A percentile compares a stretch with the other conserved stretches of the same genome.
Conservation (phyloP, 2,113 vertebrate genomes). For the Nibea coibor region DNA sequence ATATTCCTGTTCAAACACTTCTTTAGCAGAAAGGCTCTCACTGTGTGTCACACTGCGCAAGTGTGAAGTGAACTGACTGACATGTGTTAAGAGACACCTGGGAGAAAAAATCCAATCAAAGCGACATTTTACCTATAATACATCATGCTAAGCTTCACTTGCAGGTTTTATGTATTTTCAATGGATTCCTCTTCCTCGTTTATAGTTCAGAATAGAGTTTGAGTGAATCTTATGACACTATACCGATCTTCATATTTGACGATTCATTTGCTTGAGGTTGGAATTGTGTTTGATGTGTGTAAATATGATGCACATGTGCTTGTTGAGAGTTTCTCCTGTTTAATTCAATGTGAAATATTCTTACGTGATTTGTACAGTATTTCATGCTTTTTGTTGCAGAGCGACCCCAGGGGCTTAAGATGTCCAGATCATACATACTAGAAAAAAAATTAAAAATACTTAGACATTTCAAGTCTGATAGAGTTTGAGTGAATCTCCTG, state of each 20-base stretch:
- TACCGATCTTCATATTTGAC: too few relatives aligned
- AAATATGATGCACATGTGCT: too few relatives aligned
- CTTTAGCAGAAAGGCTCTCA: conserved; percentile 5
- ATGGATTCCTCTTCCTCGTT: neutral
- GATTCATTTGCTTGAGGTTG: too few relatives aligned
- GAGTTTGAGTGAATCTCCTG: neutral
- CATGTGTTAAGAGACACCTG: neutral
- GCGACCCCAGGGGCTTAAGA: too few relatives aligned
- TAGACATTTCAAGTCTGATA: too few relatives aligned
- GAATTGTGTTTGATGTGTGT: too few relatives aligned
- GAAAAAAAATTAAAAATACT: too few relatives aligned
- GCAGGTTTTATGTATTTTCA: neutral
- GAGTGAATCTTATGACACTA: neutral
- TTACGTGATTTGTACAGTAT: too few relatives aligned
- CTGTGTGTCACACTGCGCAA: neutral
- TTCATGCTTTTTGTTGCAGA: too few relatives aligned
- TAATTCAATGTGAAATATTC: too few relatives aligned
- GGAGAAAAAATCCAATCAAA: conserved; percentile 5
- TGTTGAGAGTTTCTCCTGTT: too few relatives aligned
- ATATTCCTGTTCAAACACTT: conserved; percentile 40
- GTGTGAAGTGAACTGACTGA: conserved; percentile 32
- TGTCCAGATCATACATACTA: too few relatives aligned
- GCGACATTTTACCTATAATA: neutral
- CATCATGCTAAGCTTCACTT: neutral
- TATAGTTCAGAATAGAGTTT: neutral